A percentile compares a stretch with the other conserved stretches of the same genome.
Evolutionary conservation across 2,888 invertebrate genomes (phyloP).

Genomic region (Dascillus cervinus): DNA sequence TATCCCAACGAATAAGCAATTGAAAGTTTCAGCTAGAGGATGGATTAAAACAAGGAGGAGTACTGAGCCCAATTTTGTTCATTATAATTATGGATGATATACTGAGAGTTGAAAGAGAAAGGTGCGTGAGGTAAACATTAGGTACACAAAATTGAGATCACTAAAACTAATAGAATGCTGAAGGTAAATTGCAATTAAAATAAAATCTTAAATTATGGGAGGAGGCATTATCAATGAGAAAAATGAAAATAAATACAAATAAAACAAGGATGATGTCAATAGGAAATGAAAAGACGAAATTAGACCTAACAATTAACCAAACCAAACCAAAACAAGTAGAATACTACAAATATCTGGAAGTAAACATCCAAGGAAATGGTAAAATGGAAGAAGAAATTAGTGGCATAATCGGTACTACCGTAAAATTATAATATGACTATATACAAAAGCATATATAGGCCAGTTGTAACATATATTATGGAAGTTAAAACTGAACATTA

Average conservation of each 20-base stretch:
- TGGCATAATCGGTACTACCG: not conserved
- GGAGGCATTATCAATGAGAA: not conserved
- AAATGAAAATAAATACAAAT: not conserved
- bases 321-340: not conserved
- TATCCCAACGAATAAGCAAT: too few relatives aligned
- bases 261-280: not conserved
- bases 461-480: not conserved
- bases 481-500: not conserved
- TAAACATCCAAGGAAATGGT: not conserved
- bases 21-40: too few relatives aligned
- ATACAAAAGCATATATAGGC: not conserved
- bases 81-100: too few relatives aligned
- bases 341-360: not conserved
- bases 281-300: not conserved
- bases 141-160: too few relatives aligned
- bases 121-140: too few relatives aligned
- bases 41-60: too few relatives aligned
- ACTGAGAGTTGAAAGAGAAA: too few relatives aligned
- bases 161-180: not conserved
- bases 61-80: too few relatives aligned
- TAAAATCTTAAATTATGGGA: not conserved
- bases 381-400: not conserved
- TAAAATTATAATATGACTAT: not conserved
- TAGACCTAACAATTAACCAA: not conserved
- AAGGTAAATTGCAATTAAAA: not conserved